Percentiles rank a stretch among this genome's conserved stretches.
These are phyloP conservation scores for Nyctereutes procyonoides DNA, from an alignment of 2,113 vertebrate genomes.

Conservation along the genomic window DNA sequence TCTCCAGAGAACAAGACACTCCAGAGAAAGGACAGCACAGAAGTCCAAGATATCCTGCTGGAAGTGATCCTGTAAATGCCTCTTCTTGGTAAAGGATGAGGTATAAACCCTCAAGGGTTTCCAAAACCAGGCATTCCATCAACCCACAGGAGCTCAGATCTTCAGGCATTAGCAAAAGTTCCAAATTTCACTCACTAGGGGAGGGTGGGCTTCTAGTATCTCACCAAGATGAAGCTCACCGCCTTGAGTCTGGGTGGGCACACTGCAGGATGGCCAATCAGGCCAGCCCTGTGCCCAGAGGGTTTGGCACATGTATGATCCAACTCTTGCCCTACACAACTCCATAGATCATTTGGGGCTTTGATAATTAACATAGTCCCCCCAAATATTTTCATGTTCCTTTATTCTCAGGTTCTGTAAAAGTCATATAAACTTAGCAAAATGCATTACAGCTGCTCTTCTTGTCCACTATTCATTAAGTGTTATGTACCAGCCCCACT, in stretches of 20 bases:
- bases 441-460: background rate
- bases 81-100: background rate
- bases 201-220: background rate
- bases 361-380: background rate
- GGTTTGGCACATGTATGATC: background rate
- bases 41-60: background rate
- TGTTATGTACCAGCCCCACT: background rate
- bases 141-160: background rate
- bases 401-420: background rate
- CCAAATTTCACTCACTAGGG: rapidly evolving
- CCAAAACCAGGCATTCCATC: background rate
- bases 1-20: background rate
- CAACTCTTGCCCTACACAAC: background rate
- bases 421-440: background rate
- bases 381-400: background rate
- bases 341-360: background rate
- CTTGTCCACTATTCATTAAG: too few relatives aligned
- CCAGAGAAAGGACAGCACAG: background rate
- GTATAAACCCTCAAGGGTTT: background rate
- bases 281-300: background rate
- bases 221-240: background rate
- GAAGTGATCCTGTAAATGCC: background rate
- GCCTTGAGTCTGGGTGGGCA: too few relatives aligned
- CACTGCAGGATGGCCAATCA: rapidly evolving
- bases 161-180: background rate